A percentile compares a stretch with the other conserved stretches of the same genome.
These are phyloP conservation scores for Labeo rohita DNA, from an alignment of 2,113 vertebrate species.

Conservation along the genomic window DNA sequence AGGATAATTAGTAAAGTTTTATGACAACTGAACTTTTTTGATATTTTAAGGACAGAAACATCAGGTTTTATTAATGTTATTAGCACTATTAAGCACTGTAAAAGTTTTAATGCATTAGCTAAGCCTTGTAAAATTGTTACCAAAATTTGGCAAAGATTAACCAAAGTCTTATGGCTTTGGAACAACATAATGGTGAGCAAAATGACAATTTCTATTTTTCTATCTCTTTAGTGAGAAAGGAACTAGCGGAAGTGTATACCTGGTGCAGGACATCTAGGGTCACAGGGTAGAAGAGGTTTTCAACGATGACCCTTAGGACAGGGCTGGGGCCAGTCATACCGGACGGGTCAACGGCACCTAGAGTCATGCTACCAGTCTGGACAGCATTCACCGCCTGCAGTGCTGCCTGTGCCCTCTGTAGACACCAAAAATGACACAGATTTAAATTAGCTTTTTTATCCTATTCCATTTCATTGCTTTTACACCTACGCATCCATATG, in stretches of 20 bases:
- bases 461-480: background rate
- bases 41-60: background rate
- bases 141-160: no score
- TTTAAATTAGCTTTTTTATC: background rate
- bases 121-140: background rate
- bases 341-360: conserved; percentile 77
- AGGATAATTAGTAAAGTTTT: background rate
- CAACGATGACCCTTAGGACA: conserved; percentile 92
- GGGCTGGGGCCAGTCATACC: conserved; percentile 80
- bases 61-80: background rate
- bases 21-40: background rate
- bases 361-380: conserved; percentile 77
- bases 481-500: background rate
- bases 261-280: conserved; percentile 93
- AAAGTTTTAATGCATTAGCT: background rate
- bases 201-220: background rate
- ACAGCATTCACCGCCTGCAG: conserved; percentile 86
- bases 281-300: conserved; percentile 94
- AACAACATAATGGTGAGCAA: background rate
- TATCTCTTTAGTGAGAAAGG: background rate
- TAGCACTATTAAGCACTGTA: background rate
- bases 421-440: background rate
- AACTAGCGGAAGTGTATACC: conserved; percentile 71
- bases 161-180: background rate
- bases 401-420: conserved; percentile 91